Percentiles rank a stretch among this genome's conserved stretches.
phyloP scores from a whole-genome alignment of 2,888 invertebrate genomes.

The Odontothrips loti region DNA sequence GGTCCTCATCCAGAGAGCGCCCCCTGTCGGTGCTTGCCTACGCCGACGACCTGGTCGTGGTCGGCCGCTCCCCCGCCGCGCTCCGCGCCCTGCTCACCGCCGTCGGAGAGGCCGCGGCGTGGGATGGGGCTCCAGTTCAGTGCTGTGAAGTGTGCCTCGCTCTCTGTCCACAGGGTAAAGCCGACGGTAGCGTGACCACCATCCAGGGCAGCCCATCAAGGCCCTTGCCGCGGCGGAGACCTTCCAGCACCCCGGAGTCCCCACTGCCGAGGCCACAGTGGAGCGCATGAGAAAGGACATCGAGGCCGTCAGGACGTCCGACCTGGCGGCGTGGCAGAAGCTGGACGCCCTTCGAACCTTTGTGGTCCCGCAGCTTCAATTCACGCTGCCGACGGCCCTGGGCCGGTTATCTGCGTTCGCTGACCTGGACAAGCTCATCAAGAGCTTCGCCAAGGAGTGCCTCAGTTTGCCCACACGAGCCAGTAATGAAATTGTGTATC shows the following conservation, averaged over 20 bases:
- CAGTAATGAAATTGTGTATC: background rate
- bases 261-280: constrained; percentile 39
- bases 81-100: background rate
- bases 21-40: too few relatives aligned
- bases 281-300: constrained; percentile 27
- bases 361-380: too few relatives aligned
- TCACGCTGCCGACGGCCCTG: too few relatives aligned
- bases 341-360: constrained; percentile 39
- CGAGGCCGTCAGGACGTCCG: constrained; percentile 10
- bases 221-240: constrained; percentile 35
- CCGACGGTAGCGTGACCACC: background rate
- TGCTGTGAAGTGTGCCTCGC: constrained; percentile 40
- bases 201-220: constrained; percentile 20
- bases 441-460: background rate
- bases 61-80: constrained; percentile 30
- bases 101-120: constrained; percentile 31
- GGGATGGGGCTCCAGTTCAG: constrained; percentile 42
- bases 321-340: constrained; percentile 40
- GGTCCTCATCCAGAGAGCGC: constrained; percentile 37
- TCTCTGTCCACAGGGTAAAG: constrained; percentile 35
- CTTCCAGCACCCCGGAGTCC: constrained; percentile 43
- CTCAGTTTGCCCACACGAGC: background rate
- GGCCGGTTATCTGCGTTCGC: too few relatives aligned
- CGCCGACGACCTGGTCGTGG: constrained; percentile 39
- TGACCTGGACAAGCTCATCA: too few relatives aligned